Conservation (phyloP, 2,797 vertebrate species). For the Sphenopsis melanotis region DNA sequence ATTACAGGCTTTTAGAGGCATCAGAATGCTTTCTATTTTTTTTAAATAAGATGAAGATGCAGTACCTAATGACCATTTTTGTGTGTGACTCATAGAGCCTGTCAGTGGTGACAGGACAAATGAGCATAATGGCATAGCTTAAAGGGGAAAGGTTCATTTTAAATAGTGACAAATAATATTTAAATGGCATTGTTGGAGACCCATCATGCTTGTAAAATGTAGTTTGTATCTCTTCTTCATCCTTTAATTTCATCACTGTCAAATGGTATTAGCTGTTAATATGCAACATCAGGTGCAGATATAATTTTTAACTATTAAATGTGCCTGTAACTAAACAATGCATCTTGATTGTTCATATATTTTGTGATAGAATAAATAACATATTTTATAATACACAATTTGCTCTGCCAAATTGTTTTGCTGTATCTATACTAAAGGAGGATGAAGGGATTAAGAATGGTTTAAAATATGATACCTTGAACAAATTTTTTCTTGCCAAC, state of each 20-base stretch:
- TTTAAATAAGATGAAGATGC: slow-evolving; percentile 94
- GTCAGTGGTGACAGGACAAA: slow-evolving; percentile 98
- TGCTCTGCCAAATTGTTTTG: slow-evolving; percentile 38
- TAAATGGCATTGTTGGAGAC: slow-evolving; percentile 93
- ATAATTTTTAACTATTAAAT: slow-evolving; percentile 82
- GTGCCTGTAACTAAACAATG: slow-evolving; percentile 74
- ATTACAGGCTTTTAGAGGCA: slow-evolving; percentile 98
- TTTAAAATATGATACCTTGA: slow-evolving; percentile 48
- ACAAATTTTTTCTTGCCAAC: slow-evolving; percentile 43
- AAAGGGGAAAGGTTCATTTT: slow-evolving; percentile 91
- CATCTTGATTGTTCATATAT: slow-evolving; percentile 72
- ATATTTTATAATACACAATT: slow-evolving; percentile 56
- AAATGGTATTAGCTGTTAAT: slow-evolving; percentile 80
- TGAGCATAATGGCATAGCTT: slow-evolving; percentile 95
- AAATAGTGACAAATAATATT: slow-evolving; percentile 92
- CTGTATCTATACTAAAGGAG: neutral
- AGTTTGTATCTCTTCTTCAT: slow-evolving; percentile 82
- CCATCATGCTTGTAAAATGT: slow-evolving; percentile 92
- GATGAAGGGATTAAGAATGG: neutral
- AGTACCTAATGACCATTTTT: slow-evolving; percentile 98
- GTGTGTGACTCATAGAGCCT: slow-evolving; percentile 96
- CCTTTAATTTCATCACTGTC: slow-evolving; percentile 83
- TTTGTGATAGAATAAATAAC: slow-evolving; percentile 60
- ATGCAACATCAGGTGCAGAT: slow-evolving; percentile 81
- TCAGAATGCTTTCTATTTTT: slow-evolving; percentile 90